Base-by-base conservation (phyloP, 2,888 invertebrate species). In the Drosophila merina region DNA sequence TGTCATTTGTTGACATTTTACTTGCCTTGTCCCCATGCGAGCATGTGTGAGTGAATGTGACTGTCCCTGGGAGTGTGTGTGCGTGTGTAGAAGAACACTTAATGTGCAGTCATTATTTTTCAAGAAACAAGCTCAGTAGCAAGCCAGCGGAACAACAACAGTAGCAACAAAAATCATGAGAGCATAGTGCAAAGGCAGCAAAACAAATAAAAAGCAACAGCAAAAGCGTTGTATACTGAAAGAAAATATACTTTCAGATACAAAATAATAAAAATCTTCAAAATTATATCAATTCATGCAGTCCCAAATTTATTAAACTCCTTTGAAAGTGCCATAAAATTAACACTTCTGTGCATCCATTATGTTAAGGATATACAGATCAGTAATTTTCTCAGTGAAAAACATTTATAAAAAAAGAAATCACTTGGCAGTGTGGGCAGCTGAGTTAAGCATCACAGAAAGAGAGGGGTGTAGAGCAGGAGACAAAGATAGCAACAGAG, bases 1-100 rank as follows among this genome's bases (percentile, higher is more conserved):
- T 89, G 90, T 83, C 89, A 88, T 89, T 77, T 88, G 76, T 84
- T 80, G 86, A 88, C 84, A 86, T 86, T 89, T 76, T 79, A 74
- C 84, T 79, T 75, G 79, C 76, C 79, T 83, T 75, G 75, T 83
- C 74, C 58, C 57, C 57, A 36, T 20, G 28, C 28, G 28, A 28
- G 50, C 54, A 38, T 50, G 30, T 44, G 50, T 66, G 57, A 56
- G 36, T 63, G 57, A 51, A 59, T 58, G 54, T 33, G 28, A 28
- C 5, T 28, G 28, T 28, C 20, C 1, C 2, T 20, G 20, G 28
- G 59, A 50, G 31, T 68, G 47, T 63, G 44, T 40, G 30, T 55
- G 20, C 68, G 75, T 70, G 49, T 74, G 71, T 77, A 74, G 75
- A 83, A 77, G 75, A 74, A 80, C 75, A 68, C 81, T 86, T 86